Evolutionary conservation across 2,113 vertebrate genomes (phyloP).

Genomic region (Aleadryas rufinucha): DNA sequence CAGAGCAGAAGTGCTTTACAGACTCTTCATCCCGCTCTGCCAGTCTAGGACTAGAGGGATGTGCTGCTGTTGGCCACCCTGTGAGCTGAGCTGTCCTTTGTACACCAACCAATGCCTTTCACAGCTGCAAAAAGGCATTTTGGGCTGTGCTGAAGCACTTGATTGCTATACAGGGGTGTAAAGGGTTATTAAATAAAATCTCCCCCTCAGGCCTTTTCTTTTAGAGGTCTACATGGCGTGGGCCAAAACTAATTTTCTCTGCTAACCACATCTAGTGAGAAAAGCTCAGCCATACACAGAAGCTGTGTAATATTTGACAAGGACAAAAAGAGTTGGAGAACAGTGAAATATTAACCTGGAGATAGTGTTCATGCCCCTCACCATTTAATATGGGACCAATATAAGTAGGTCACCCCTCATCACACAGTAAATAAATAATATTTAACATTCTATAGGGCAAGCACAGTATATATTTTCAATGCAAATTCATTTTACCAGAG

Average conservation of each 20-base stretch:
- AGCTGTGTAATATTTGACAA: slow-evolving; percentile 7
- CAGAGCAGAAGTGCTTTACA: background rate
- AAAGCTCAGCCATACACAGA: background rate
- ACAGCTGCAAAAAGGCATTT: background rate
- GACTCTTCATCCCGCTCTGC: background rate
- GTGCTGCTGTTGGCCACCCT: background rate
- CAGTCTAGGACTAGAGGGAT: background rate
- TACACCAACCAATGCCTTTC: background rate
- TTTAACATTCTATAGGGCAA: background rate
- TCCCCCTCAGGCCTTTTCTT: slow-evolving; percentile 14
- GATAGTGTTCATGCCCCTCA: background rate
- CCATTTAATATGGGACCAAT: slow-evolving; percentile 7
- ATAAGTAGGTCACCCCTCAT: background rate
- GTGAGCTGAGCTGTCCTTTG: background rate
- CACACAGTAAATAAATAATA: slow-evolving; percentile 32
- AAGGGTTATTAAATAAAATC: slow-evolving; percentile 27
- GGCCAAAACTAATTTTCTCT: slow-evolving; percentile 40
- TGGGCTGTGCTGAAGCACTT: background rate
- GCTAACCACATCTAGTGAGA: background rate
- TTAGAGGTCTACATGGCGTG: background rate
- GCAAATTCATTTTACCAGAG: background rate
- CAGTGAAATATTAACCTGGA: background rate
- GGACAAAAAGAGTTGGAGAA: slow-evolving; percentile 23
- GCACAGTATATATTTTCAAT: background rate
- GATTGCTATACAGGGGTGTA: background rate